These are phyloP conservation scores for Theonella swinhoei DNA, from an alignment of 37 sponge, comb jelly and placozoan genomes.

Conservation along the genomic window DNA sequence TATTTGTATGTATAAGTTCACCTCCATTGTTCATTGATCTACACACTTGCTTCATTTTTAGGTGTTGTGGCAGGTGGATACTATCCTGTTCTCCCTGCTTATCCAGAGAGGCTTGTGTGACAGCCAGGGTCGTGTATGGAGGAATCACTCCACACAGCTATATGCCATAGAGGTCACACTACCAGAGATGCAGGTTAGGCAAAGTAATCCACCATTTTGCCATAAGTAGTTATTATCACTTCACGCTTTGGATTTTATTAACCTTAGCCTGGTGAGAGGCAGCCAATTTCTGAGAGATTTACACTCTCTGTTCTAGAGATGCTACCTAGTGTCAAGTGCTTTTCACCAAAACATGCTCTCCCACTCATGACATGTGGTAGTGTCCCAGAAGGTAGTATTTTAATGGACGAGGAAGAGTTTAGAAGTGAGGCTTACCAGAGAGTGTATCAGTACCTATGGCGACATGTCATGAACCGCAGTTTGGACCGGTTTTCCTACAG, in stretches of 20 bases:
- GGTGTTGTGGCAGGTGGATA: conserved; percentile 58
- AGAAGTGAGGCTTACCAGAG: conserved; percentile 56
- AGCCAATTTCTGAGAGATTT: conserved; percentile 17
- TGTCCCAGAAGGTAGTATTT: neutral
- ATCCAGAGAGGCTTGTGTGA: conserved; percentile 55
- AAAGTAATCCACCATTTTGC: neutral
- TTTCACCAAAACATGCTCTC: conserved; percentile 21
- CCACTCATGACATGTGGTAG: conserved; percentile 3
- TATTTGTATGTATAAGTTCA: no score
- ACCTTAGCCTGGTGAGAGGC: neutral
- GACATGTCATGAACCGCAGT: conserved; percentile 2
- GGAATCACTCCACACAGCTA: conserved; percentile 41
- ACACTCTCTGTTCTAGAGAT: conserved; percentile 40
- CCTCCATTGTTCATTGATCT: no score
- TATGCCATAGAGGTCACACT: conserved; percentile 72
- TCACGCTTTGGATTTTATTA: neutral
- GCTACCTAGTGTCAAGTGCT: conserved; percentile 49
- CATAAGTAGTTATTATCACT: neutral
- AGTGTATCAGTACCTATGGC: conserved; percentile 69
- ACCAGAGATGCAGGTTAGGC: neutral
- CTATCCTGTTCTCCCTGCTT: conserved; percentile 60
- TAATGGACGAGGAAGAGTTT: conserved; percentile 69
- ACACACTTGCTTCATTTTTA: no score
- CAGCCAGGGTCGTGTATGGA: conserved; percentile 69
- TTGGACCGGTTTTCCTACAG: conserved; percentile 58